These are phyloP conservation scores for Chaenodraco wilsoni DNA, from an alignment of 2,797 vertebrate species.

Conservation along the genomic window DNA sequence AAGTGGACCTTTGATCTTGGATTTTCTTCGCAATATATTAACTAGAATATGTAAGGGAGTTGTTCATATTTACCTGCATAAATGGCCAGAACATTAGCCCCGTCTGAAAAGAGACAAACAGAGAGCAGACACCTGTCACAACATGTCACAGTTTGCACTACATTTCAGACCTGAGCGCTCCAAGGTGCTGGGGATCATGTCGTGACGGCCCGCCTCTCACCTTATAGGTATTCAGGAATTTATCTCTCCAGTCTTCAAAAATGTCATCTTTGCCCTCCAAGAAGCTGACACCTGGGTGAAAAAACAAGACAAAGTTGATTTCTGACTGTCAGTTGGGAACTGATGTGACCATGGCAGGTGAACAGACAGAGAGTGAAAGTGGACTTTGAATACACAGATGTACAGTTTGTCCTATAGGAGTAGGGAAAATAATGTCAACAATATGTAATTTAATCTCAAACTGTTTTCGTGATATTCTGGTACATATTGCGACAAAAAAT, in stretches of 20 bases:
- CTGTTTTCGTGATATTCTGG: neutral
- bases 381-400: neutral
- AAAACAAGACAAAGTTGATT: conserved; percentile 5
- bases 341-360: conserved; percentile 1
- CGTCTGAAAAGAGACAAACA: conserved; percentile 81
- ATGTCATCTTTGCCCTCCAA: conserved; percentile 90
- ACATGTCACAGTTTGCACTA: neutral
- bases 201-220: conserved; percentile 69
- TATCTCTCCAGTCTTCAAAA: conserved; percentile 88
- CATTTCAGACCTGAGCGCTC: neutral
- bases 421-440: neutral
- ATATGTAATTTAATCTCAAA: neutral
- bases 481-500: neutral
- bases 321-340: conserved; percentile 2
- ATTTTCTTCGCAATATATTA: neutral
- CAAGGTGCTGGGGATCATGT: neutral
- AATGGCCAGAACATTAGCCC: conserved; percentile 94
- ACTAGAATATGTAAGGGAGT: neutral
- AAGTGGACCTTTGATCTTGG: neutral
- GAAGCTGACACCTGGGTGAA: conserved; percentile 87
- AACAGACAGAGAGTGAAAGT: neutral
- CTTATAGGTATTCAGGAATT: conserved; percentile 93
- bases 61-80: conserved; percentile 87
- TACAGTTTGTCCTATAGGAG: no score
- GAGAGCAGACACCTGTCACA: conserved; percentile 5